Evolutionary conservation across 2,113 vertebrate species (phyloP), one percentile per base, ranked within the genome.

Genomic region (Tachuris rubrigastra): DNA sequence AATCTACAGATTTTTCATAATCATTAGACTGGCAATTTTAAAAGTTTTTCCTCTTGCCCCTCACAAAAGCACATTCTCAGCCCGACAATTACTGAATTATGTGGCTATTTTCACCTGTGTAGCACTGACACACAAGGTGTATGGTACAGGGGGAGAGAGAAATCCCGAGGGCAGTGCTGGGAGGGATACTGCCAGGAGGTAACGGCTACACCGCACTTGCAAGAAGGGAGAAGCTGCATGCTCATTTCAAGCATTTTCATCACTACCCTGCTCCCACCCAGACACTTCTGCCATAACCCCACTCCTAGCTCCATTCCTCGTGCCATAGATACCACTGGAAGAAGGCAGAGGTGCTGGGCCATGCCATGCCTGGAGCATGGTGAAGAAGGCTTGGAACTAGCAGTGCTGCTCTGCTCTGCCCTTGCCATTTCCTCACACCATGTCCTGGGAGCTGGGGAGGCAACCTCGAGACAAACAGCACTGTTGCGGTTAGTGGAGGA

Each of bases 301-400:
- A 2, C 24, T 46, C 63, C 39, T 59, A 31, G 63, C n/a, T 72
- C 39, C 44, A n/a, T n/a, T 46, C 28, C 46, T 65, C 22, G 14
- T 77, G 49, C 58, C 81, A 59, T 28, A 41, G 39, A n/a, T 68
- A 44, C 35, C 23, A 19, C 73, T 55, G 73, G 60, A 41, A 77
- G 58, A 76, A 65, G 58, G 37, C 68, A 27, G 24, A 8, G 28
- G n/a, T 50, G 19, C 59, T 84, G 77, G 23, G 35, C 59, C 41
- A 27, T 22, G 46, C 41, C 1, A 5, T 23, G 44, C 14, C 41
- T 0, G 0, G 10, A 68, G 24, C 1, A 1, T 11, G 59, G 20
- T 0, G 4, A 81, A n/a, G 63, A 55, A 60, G 23, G 41, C 33
- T 73, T 63, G 79, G 63, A 55, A 59, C 6, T 4, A 20, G 44